Base-by-base conservation (phyloP, 1,140 invertebrate genomes). In the Helicoverpa armigera region DNA sequence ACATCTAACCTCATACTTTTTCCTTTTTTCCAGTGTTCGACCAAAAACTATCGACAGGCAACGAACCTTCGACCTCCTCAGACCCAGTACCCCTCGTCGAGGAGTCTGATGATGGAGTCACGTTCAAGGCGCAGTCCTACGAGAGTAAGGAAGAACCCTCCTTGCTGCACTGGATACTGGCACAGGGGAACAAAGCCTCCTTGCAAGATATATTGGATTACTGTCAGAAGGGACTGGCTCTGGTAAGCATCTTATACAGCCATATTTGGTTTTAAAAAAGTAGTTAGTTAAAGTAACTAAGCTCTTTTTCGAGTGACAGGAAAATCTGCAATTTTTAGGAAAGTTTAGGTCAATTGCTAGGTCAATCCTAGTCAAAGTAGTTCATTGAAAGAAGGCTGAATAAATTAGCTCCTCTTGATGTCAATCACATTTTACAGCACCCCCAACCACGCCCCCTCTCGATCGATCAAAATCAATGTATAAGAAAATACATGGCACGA, bases 131-230 rank as follows among this genome's bases (percentile, higher is more conserved):
- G 9, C 84, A 85, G 1, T 90, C 91, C 9, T 86, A 89, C 16
- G 91, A 93, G 65, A 92, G 83, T 63, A 94, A 92, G 53, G 94
- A 95, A 50, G 90, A 94, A 10, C 89, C 96, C 0, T 96, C 96
- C 51, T 87, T 98, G 1, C 90, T 98, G 48, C 96, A 98, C 82
- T 99, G 98, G 98, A 98, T 98, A 29, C 96, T 97, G 12, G 96
- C 97, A 0, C 97, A 98, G 86, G 98, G 98, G 85, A 97, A 97
- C 88, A 96, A 98, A 80, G 97, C 96, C 61, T 96, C 96, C 61
- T 89, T 99, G n/a, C 96, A 98, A 79, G 96, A 97, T 79, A 96
- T 99, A 85, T 96, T 97, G 2, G 97, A 98, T 54, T 96, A 97
- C 82, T 98, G 98, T 88, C 95, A 96, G 18, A 96, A 96, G 82